Conservation (phyloP, 2,797 vertebrate genomes). For the Neosalanx taihuensis region DNA sequence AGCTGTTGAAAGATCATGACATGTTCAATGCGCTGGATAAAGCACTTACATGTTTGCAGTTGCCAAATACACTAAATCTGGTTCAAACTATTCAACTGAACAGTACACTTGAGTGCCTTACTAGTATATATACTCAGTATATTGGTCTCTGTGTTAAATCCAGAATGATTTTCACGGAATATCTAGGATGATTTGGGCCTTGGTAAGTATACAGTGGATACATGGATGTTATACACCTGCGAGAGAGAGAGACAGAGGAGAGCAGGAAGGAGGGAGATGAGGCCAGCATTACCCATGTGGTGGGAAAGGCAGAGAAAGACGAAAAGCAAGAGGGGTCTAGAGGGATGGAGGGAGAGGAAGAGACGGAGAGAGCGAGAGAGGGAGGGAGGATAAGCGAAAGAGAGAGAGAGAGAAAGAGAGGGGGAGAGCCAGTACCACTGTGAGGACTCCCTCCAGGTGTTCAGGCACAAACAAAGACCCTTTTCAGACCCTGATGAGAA, state of each 20-base stretch:
- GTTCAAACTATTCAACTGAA: background rate
- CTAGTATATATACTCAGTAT: background rate
- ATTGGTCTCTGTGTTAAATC: background rate
- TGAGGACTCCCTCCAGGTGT: slow-evolving; percentile 88
- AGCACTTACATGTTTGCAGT: too few relatives aligned
- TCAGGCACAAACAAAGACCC: slow-evolving; percentile 83
- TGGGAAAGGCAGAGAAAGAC: slow-evolving; percentile 5
- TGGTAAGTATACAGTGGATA: background rate
- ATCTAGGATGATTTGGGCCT: background rate
- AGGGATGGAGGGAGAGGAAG: background rate
- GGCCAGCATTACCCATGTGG: background rate
- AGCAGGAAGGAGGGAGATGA: slow-evolving; percentile 39
- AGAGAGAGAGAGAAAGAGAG: slow-evolving; percentile 19
- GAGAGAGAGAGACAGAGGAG: slow-evolving; percentile 35
- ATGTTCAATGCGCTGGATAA: background rate
- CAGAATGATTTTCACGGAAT: background rate
- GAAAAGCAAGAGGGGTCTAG: slow-evolving; percentile 9
- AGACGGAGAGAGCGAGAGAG: background rate
- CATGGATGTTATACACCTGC: background rate
- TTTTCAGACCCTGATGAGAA: slow-evolving; percentile 85
- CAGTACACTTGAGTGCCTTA: background rate
- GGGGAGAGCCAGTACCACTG: slow-evolving; percentile 50
- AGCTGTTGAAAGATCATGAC: slow-evolving; percentile 12
- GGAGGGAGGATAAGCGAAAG: slow-evolving; percentile 7
- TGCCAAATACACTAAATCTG: background rate